A percentile compares a stretch with the other conserved stretches of the same genome.
These are phyloP conservation scores for Thumatha senex DNA, from an alignment of 2,888 invertebrate species.

Conservation along the genomic window DNA sequence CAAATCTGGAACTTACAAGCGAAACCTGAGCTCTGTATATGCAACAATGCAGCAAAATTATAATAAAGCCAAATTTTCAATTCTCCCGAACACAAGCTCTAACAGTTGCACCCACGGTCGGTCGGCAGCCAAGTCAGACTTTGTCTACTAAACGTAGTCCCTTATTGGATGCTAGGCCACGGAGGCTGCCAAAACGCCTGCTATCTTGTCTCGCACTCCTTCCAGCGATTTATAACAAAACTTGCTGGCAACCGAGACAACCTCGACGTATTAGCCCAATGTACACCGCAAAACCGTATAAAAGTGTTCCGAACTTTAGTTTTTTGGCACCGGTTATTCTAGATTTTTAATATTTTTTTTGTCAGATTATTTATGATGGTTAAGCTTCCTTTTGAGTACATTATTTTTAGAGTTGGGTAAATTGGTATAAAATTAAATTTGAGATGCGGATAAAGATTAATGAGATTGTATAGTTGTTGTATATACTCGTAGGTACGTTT, in stretches of 20 bases:
- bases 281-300: constrained; percentile 39
- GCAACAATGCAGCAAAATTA: constrained; percentile 20
- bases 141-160: constrained; percentile 17
- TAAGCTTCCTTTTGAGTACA: constrained; percentile 5
- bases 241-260: constrained; percentile 50
- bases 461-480: too few relatives aligned
- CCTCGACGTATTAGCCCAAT: constrained; percentile 43
- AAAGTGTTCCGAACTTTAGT: constrained; percentile 37
- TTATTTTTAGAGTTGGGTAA: neutral
- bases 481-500: too few relatives aligned
- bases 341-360: constrained; percentile 1
- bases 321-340: constrained; percentile 31
- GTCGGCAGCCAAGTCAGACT: constrained; percentile 13
- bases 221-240: constrained; percentile 51
- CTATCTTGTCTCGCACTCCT: constrained; percentile 40
- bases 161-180: constrained; percentile 18
- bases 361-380: constrained; percentile 10
- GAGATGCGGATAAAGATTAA: neutral
- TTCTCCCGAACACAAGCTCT: constrained; percentile 23
- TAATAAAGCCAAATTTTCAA: constrained; percentile 39
- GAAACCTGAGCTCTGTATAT: neutral
- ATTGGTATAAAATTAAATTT: neutral
- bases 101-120: constrained; percentile 13
- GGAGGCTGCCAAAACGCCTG: constrained; percentile 35
- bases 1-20: neutral